A percentile compares a stretch with the other conserved stretches of the same genome.
phyloP scores from a whole-genome alignment of 2,888 invertebrate species.

The Hirtodrosophila trivittata region DNA sequence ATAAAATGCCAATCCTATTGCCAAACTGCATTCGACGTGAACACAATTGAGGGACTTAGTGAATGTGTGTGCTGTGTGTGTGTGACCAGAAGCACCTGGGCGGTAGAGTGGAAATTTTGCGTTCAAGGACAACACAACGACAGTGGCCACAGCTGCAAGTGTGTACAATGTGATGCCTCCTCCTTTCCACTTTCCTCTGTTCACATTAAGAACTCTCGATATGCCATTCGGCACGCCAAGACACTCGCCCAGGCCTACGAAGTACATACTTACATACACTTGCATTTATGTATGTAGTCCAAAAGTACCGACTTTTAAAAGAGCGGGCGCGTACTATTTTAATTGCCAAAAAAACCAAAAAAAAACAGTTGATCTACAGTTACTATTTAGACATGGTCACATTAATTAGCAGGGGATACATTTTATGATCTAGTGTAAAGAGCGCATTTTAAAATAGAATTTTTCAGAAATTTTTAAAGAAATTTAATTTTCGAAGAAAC shows the following conservation, averaged over 20 bases:
- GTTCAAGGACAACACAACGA: conserved; percentile 79
- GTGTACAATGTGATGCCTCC: conserved; percentile 38
- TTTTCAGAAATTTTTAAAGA: conserved; percentile 50
- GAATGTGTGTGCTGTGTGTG: conserved; percentile 27
- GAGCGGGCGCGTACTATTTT: conserved; percentile 47
- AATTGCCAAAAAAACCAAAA: conserved; percentile 11
- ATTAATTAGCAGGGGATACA: conserved; percentile 12
- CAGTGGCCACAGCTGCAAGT: conserved; percentile 59
- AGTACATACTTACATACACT: conserved; percentile 5
- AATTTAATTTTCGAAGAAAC: conserved; percentile 58
- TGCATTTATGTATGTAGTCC: conserved; percentile 1
- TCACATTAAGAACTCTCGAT: conserved; percentile 39
- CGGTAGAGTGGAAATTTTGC: conserved; percentile 72
- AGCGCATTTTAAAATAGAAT: conserved; percentile 62
- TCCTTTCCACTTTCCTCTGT: neutral
- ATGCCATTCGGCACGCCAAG: conserved; percentile 32
- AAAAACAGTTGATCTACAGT: conserved; percentile 20
- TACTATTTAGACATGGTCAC: conserved; percentile 17
- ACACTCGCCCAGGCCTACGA: conserved; percentile 42
- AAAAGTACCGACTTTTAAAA: conserved; percentile 41
- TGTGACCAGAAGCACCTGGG: conserved; percentile 65
- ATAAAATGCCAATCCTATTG: conserved; percentile 17
- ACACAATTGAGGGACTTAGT: conserved; percentile 60
- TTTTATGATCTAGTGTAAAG: conserved; percentile 25
- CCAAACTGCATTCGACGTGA: conserved; percentile 13